Evolutionary conservation across 2,888 invertebrate genomes (phyloP).

Genomic region (Yponomeuta plumbellus): DNA sequence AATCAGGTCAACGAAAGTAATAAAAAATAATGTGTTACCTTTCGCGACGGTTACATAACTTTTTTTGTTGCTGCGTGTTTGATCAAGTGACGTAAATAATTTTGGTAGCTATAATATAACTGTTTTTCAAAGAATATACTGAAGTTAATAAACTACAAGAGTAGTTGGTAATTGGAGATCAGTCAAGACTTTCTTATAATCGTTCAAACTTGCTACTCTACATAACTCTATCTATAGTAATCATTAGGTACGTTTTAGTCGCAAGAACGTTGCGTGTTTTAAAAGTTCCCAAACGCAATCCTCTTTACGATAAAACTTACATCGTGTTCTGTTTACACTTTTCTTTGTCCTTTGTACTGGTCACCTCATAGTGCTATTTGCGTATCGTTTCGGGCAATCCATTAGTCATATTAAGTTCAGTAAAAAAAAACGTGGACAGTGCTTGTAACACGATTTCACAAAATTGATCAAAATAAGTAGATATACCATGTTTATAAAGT

Average conservation of each 20-base stretch:
- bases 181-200: no score
- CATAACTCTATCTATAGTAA: not conserved
- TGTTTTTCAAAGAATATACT: no score
- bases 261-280: not conserved
- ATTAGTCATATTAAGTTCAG: conserved; percentile 20
- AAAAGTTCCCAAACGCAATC: not conserved
- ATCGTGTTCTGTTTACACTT: not conserved
- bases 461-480: no score
- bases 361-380: not conserved
- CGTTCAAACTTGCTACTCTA: no score
- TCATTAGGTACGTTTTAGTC: not conserved
- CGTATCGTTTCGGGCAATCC: conserved; percentile 5
- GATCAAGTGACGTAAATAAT: not conserved
- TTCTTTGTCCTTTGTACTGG: conserved; percentile 12
- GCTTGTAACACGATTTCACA: no score
- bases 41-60: conserved; percentile 26
- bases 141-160: no score
- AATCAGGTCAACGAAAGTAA: conserved; percentile 53
- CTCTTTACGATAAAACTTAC: no score
- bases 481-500: no score
- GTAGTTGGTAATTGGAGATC: no score
- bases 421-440: not conserved
- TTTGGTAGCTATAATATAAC: not conserved
- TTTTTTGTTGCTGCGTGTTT: not conserved
- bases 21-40: conserved; percentile 1